A percentile compares a stretch with the other conserved stretches of the same genome.
Evolutionary conservation across 2,797 vertebrate genomes (phyloP).

Genomic region (Chaenodraco wilsoni): DNA sequence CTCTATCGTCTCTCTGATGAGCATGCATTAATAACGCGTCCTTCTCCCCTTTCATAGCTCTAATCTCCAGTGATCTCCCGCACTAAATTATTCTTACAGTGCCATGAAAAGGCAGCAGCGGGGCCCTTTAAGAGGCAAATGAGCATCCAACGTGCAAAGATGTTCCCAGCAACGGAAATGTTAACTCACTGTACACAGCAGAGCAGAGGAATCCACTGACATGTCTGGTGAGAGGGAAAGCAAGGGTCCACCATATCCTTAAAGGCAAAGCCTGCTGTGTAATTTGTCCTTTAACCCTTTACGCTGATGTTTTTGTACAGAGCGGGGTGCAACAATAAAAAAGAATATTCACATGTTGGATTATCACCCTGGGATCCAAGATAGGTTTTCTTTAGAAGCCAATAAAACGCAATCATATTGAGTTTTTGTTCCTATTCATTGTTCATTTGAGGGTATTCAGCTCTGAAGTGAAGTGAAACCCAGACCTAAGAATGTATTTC

Average conservation of each 20-base stretch:
- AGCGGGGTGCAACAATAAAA: not conserved
- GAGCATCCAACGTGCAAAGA: slow-evolving; percentile 68
- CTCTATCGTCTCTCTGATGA: slow-evolving; percentile 50
- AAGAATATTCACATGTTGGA: slow-evolving; percentile 9
- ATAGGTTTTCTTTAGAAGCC: not conserved
- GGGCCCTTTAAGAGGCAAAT: slow-evolving; percentile 75
- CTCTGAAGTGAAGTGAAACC: not conserved
- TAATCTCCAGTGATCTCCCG: slow-evolving; percentile 71
- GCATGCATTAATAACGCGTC: slow-evolving; percentile 72
- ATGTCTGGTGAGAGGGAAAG: slow-evolving; percentile 36
- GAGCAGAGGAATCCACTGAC: slow-evolving; percentile 36
- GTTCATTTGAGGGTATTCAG: not conserved
- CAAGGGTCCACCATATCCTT: slow-evolving; percentile 29
- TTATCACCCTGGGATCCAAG: slow-evolving; percentile 1
- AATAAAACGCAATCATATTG: not conserved
- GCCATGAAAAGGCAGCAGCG: slow-evolving; percentile 70
- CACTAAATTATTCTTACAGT: slow-evolving; percentile 74
- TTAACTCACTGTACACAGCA: slow-evolving; percentile 53
- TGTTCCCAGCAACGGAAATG: slow-evolving; percentile 70
- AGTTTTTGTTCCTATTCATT: no score
- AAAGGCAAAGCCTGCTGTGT: slow-evolving; percentile 57
- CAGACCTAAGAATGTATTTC: not conserved
- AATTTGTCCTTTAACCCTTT: slow-evolving; percentile 52
- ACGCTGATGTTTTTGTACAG: slow-evolving; percentile 19
- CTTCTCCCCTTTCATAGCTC: slow-evolving; percentile 62